Percentiles rank a stretch among this genome's conserved stretches.
These are phyloP conservation scores for Naja naja DNA, from an alignment of 2,113 vertebrate species.

Conservation along the genomic window DNA sequence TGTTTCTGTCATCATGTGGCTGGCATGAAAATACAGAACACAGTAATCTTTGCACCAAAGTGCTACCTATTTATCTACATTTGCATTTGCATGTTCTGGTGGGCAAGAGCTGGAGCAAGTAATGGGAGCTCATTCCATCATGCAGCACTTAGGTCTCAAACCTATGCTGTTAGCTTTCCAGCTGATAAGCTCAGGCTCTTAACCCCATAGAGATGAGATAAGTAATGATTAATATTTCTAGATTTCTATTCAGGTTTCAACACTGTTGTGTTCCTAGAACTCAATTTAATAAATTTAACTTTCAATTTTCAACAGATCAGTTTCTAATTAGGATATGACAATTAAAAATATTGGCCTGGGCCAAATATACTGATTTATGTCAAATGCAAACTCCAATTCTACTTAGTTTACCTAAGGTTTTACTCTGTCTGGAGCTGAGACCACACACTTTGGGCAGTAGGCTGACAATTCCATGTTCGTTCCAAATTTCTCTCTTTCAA, in stretches of 20 bases:
- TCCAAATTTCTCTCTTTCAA: neutral
- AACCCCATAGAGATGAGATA: neutral
- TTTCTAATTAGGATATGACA: neutral
- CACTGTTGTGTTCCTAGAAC: neutral
- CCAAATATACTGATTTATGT: neutral
- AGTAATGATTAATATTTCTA: neutral
- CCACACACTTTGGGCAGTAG: neutral
- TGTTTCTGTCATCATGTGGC: neutral
- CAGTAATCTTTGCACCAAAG: neutral
- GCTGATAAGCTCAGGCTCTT: neutral
- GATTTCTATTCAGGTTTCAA: neutral
- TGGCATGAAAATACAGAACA: neutral
- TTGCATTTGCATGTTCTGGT: neutral
- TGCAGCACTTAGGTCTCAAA: neutral
- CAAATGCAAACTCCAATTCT: neutral
- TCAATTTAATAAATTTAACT: neutral
- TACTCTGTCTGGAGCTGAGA: neutral
- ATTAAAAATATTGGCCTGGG: neutral
- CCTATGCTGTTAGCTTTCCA: neutral
- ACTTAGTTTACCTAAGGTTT: neutral
- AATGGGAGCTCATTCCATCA: neutral
- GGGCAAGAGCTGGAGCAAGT: neutral
- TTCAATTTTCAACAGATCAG: neutral
- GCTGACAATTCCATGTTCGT: neutral
- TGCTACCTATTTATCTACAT: neutral